Evolutionary conservation across 2,888 invertebrate species (phyloP), one percentile per base, ranked within the genome.

Genomic region (Dynastes grantii): DNA sequence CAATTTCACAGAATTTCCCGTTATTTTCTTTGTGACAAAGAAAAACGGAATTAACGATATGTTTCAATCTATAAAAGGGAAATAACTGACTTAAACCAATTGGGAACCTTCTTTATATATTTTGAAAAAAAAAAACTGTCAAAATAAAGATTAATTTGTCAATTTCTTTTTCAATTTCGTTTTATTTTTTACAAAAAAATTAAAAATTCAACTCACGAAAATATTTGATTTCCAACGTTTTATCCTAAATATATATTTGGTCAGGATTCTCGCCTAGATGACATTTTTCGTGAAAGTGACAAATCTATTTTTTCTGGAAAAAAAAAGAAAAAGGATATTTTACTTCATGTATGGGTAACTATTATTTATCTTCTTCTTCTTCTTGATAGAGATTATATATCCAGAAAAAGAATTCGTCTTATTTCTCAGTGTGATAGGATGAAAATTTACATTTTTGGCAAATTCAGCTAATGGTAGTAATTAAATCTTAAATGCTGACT

Each of bases 161-260:
- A 55, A 55, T 16, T n/a, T 16, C 13, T n/a, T n/a, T 6, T 16
- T n/a, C 16, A n/a, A n/a, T 55, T 55, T 55, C 53, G 53, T n/a
- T 55, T 55, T 16, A n/a, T 6, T 55, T 16, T 55, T 55, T n/a
- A n/a, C 53, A 16, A n/a, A 16, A 16, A 55, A 16, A 55, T 55
- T 55, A 55, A 16, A 55, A n/a, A 1, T 55, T 55, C 53, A n/a
- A n/a, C 16, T 55, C 5, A n/a, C 8, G 6, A 55, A 16, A 55
- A 55, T 55, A 6, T 55, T 55, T 55, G 53, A 16, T 55, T 55
- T 55, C 53, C 5, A 16, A 55, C 53, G 5, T 0, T 16, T 16
- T 16, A 13, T 55, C n/a, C 53, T n/a, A n/a, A 55, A n/a, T 55
- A 55, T 55, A 55, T 55, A 55, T 55, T 55, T 55, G 53, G 16